These are phyloP conservation scores for Lasioglossum morio DNA, from an alignment of 2,888 invertebrate genomes.

Conservation along the genomic window DNA sequence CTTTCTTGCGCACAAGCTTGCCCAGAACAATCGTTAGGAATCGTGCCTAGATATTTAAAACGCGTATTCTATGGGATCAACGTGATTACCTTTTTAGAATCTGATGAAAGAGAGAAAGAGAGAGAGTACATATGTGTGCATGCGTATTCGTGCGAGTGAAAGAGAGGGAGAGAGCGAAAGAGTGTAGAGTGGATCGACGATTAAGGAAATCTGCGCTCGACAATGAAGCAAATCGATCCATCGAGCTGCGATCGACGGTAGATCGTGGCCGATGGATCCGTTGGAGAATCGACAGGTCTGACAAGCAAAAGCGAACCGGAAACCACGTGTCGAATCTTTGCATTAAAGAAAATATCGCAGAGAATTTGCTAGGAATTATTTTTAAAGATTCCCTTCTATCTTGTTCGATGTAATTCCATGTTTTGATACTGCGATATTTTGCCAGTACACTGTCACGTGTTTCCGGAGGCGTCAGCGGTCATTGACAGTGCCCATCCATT, in stretches of 20 bases:
- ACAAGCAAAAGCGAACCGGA: constrained; percentile 49
- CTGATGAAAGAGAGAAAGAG: constrained; percentile 52
- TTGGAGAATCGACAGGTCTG: constrained; percentile 23
- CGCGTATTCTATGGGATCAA: constrained; percentile 82
- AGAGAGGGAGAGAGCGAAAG: constrained; percentile 47
- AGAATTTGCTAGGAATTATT: not conserved
- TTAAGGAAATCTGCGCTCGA: constrained; percentile 34
- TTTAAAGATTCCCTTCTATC: not conserved
- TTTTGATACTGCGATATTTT: not conserved
- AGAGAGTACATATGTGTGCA: constrained; percentile 27
- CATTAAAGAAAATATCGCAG: not conserved
- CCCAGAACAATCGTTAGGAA: constrained; percentile 82
- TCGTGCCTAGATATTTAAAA: constrained; percentile 82
- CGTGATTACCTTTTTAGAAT: constrained; percentile 77
- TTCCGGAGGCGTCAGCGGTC: constrained; percentile 51
- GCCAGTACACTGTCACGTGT: not conserved
- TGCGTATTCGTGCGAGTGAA: not conserved
- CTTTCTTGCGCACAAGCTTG: constrained; percentile 78
- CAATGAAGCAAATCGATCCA: constrained; percentile 9
- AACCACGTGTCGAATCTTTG: constrained; percentile 7
- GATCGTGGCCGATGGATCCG: constrained; percentile 16
- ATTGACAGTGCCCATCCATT: constrained; percentile 40
- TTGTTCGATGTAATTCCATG: not conserved
- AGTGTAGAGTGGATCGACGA: constrained; percentile 45
- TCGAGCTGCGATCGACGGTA: not conserved